These are phyloP conservation scores for Anarrhichthys ocellatus DNA, from an alignment of 2,113 vertebrate genomes.

Conservation along the genomic window DNA sequence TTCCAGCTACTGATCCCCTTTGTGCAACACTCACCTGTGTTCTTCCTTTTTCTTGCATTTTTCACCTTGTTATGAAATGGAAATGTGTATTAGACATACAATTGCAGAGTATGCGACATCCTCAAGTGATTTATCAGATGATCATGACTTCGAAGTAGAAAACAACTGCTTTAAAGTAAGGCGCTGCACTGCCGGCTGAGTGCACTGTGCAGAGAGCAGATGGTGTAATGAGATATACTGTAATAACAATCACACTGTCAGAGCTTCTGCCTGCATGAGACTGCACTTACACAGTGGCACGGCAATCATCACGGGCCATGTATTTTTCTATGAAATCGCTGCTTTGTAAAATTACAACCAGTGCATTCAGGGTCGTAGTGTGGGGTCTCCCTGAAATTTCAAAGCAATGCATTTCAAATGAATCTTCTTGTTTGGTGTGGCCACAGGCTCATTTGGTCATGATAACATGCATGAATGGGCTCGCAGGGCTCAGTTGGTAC, in stretches of 20 bases:
- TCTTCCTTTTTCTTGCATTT: background rate
- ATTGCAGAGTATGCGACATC: background rate
- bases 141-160: slow-evolving; percentile 1
- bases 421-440: slow-evolving; percentile 19
- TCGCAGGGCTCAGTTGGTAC: slow-evolving; percentile 29
- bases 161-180: slow-evolving; percentile 39
- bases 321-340: slow-evolving; percentile 33
- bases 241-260: slow-evolving; percentile 57
- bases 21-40: background rate
- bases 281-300: slow-evolving; percentile 33
- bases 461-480: slow-evolving; percentile 16
- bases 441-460: slow-evolving; percentile 28
- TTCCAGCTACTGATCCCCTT: background rate
- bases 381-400: slow-evolving; percentile 36
- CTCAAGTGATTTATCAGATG: background rate
- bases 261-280: slow-evolving; percentile 45
- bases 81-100: background rate
- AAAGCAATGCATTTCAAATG: slow-evolving; percentile 70
- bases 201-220: slow-evolving; percentile 57
- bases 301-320: slow-evolving; percentile 47
- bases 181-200: slow-evolving; percentile 31
- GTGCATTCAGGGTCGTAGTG: slow-evolving; percentile 19
- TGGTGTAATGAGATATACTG: slow-evolving; percentile 65
- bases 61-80: background rate
- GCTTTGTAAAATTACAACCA: slow-evolving; percentile 27